Base-by-base conservation (phyloP, 2,888 invertebrate species). In the Drosophila siamana region DNA sequence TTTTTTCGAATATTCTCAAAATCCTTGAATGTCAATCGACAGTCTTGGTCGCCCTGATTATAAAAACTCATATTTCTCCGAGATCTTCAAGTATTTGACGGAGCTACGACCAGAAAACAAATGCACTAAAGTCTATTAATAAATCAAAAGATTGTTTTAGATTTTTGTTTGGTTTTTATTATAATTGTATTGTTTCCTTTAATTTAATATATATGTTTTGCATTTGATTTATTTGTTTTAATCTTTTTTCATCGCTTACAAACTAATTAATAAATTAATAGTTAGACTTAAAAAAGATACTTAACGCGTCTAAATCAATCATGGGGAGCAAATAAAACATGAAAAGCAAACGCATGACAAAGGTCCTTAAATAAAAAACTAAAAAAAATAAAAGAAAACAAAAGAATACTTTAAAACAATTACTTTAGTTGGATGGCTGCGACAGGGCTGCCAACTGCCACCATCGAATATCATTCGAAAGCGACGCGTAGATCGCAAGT, bases 241-340 rank as follows among this genome's bases (percentile, higher is more conserved):
- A 66, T 61, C 73, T 46, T 74, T 33, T 70, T 55, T 62, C 66
- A 69, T 80, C 61, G 47, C 87, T 82, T 86, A 89, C 87, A 56
- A 80, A 86, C 86, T 86, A 86, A 86, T 89, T 89, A 86, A 86
- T 86, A 86, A 86, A 89, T 86, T 88, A 86, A 78, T 88, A 86
- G 75, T 86, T 86, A 89, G 75, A 74, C 86, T 89, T 89, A 89
- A 71, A 76, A 73, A 82, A 72, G 67, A 76, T 55, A 65, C 89
- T 85, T 85, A 89, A 81, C 55, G 67, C 54, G 62, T 78, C 85
- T 52, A 78, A 82, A 68, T 89, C 60, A 69, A 74, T 70, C 72
- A 86, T 77, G 83, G 67, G 63, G 36, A 55, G 59, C 57, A 54
- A 44, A 41, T 48, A 65, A 73, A 85, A 78, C 79, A 84, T 62